Evolutionary conservation across 2,888 invertebrate genomes (phyloP).

Genomic region (Nycteola revayana): DNA sequence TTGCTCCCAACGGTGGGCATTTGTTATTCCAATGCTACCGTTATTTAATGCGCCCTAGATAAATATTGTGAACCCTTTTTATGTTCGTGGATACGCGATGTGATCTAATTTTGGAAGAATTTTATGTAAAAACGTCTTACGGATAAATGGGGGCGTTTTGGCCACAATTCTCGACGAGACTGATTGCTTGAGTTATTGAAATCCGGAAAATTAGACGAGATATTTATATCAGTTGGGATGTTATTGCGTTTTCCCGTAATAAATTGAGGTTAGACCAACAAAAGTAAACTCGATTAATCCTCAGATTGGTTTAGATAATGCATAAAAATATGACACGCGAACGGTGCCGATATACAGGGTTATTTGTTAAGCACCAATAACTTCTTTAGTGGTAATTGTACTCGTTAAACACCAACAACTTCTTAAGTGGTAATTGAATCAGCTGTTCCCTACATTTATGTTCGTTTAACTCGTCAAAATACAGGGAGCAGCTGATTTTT

Average conservation of each 20-base stretch:
- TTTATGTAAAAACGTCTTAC: conserved; percentile 38
- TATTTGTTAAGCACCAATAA: too few relatives aligned
- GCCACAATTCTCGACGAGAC: conserved; percentile 15
- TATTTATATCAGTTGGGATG: conserved; percentile 24
- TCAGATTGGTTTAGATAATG: not conserved
- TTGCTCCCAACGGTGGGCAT: conserved; percentile 51
- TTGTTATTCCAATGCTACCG: conserved; percentile 59
- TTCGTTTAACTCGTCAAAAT: too few relatives aligned
- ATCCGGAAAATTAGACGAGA: conserved; percentile 21
- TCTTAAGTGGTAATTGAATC: too few relatives aligned
- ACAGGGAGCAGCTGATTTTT: too few relatives aligned
- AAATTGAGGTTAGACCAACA: not conserved
- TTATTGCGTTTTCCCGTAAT: not conserved
- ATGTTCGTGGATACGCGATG: conserved; percentile 40
- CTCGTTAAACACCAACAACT: too few relatives aligned
- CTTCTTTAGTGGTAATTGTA: too few relatives aligned
- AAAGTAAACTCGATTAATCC: not conserved
- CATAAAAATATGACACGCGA: too few relatives aligned
- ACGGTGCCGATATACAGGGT: not conserved
- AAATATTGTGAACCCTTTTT: conserved; percentile 61
- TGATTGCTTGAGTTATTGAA: conserved; percentile 27
- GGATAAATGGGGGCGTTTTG: conserved; percentile 24
- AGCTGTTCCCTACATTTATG: too few relatives aligned
- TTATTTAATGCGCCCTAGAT: conserved; percentile 60
- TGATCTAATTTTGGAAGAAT: conserved; percentile 46